Base-by-base conservation (phyloP, 2,888 invertebrate genomes). In the Tetropium fuscum region DNA sequence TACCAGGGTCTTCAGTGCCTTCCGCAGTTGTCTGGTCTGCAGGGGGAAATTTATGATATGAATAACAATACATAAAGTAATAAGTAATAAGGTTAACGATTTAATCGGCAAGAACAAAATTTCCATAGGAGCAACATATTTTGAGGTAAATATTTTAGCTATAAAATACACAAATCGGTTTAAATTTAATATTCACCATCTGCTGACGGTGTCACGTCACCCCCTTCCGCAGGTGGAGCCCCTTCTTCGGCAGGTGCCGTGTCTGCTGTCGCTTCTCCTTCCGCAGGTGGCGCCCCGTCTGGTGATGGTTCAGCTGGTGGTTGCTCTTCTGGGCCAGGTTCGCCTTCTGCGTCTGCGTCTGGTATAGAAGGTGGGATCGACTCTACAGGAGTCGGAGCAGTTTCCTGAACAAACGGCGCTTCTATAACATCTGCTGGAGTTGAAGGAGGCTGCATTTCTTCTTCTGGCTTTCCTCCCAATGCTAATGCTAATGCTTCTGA, bases 181-280 rank as follows among this genome's bases (percentile, higher is more conserved):
- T 13, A 1, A 13, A 34, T 34, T 13, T 34, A 34, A n/a, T n/a
- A n/a, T n/a, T n/a, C n/a, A n/a, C n/a, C 54, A 5, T 34, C 57
- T 41, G 48, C 48, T 25, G 34, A 30, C 20, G 32, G 56, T 19
- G 55, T 32, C 18, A 43, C 34, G 5, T 34, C 48, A 53, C 59
- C 44, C 16, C 60, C 25, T 36, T 18, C 15, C 60, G 48, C 11
- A 27, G 43, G 41, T 56, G 57, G 27, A 2, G 41, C 48, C 8
- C 30, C 54, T 8, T 20, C 53, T 1, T 22, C 58, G 22, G 45
- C 51, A 27, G 55, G 58, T 20, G 54, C 10, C 16, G 54, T 8
- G 11, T 20, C 49, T 19, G 40, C 30, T 58, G 45, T 18, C 15
- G 34, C 58, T 7, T 11, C 49, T n/a, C 6, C 62, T 38, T 53